Conservation (phyloP, 2,888 invertebrate species). For the Xanthia togata region DNA sequence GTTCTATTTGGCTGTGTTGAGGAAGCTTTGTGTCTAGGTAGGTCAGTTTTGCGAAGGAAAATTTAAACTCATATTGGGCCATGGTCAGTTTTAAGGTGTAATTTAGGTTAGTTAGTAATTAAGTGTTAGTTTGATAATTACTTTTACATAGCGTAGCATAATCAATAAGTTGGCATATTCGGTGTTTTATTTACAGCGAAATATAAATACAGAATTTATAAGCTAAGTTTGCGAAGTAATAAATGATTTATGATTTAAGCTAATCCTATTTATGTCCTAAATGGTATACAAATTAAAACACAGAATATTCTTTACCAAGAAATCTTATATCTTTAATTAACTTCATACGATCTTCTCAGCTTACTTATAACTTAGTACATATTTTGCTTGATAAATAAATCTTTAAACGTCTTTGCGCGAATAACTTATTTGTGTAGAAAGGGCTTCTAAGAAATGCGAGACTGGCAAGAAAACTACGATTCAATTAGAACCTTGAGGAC, state of each 20-base stretch:
- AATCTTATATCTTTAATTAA: conserved; percentile 2
- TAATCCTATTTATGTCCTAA: background rate
- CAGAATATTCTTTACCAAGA: background rate
- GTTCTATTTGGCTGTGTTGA: conserved; percentile 40
- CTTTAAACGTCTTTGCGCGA: conserved; percentile 5
- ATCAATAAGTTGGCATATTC: background rate
- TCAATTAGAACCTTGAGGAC: background rate
- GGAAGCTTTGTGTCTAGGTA: conserved; percentile 19
- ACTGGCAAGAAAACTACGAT: background rate
- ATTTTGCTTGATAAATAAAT: conserved; percentile 15
- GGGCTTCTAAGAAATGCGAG: conserved; percentile 19
- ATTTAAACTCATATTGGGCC: background rate
- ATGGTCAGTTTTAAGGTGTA: background rate
- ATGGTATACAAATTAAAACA: background rate
- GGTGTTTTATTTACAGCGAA: background rate
- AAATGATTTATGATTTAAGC: too few species aligned
- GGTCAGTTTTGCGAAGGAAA: background rate
- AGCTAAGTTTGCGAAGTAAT: too few species aligned
- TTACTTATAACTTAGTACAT: background rate
- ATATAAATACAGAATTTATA: background rate
- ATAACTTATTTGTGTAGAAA: conserved; percentile 9
- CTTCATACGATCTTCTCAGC: background rate
- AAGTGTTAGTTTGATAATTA: background rate
- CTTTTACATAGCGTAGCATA: background rate
- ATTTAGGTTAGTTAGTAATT: conserved; percentile 7